Conservation (phyloP, 1,140 invertebrate genomes). For the Marisa cornuarietis region DNA sequence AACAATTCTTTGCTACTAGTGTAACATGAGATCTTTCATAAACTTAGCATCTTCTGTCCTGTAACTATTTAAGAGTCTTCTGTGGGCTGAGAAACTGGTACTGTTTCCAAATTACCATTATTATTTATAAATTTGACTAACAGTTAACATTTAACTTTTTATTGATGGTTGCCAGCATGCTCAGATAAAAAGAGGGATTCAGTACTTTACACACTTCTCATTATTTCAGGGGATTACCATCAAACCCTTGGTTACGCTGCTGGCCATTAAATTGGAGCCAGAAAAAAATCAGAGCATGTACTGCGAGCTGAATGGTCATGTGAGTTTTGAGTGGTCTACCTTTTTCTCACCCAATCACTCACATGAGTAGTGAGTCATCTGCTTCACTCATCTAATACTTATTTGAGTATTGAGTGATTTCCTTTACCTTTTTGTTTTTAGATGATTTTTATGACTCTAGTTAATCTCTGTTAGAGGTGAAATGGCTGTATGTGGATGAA, state of each 20-base stretch:
- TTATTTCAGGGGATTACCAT: constrained; percentile 87
- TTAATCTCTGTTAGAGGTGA: not conserved
- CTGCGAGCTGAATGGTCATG: constrained; percentile 91
- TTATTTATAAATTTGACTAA: no score
- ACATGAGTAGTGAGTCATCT: not conserved
- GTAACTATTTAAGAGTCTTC: no score
- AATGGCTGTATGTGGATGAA: not conserved
- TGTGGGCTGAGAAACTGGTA: no score
- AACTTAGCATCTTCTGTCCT: no score
- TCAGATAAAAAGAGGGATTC: no score
- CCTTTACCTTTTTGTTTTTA: no score
- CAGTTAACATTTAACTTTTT: no score
- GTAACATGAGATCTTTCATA: no score
- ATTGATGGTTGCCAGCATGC: no score
- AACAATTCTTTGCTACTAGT: no score
- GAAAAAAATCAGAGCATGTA: constrained; percentile 89
- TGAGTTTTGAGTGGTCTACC: constrained; percentile 62
- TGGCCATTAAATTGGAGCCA: constrained; percentile 90
- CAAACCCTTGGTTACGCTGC: constrained; percentile 91
- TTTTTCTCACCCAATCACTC: not conserved
- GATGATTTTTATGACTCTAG: not conserved
- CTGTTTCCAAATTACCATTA: no score
- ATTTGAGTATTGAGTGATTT: not conserved
- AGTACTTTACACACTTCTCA: no score
- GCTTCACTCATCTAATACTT: not conserved